Evolutionary conservation across 1,140 invertebrate species (phyloP), one percentile per base, ranked within the genome.

Genomic region (Episyrphus balteatus): DNA sequence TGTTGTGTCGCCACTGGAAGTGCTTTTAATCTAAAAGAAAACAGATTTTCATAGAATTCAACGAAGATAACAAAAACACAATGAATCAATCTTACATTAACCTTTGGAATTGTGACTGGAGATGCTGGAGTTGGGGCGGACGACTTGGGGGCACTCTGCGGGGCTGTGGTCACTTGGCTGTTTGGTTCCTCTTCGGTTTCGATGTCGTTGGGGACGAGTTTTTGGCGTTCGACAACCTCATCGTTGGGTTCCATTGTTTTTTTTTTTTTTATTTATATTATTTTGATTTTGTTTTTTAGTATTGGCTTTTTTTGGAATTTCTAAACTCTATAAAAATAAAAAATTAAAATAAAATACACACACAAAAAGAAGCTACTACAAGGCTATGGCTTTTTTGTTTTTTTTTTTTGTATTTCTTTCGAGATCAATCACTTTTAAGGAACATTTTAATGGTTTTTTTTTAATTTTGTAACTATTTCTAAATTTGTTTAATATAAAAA

Each of bases 71-170:
- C 21, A 26, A 26, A 26, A 26, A 26, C 8, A 42, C 8, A 40
- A 42, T 30, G 7, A 14, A 44, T 21, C 3, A 18, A 49, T 32
- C 37, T 49, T 60, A 51, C 52, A 51, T 55, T 56, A 49, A 66
- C 68, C 73, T 75, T 66, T 50, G 61, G 59, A 30, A 62, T 56
- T 32, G 59, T 53, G 17, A 57, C 53, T 38, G 63, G 59, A 14
- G 50, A 50, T 17, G 61, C 56, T 11, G 64, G 58, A 47, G 61
- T 62, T 47, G 71, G 51, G 44, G 59, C 59, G 30, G 54, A 51
- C 53, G 56, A 54, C 55, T 68, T 70, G 0, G 55, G 59, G 31
- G 65, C 68, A 55, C 60, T 66, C 9, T 70, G 62, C 38, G 68
- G 68, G 18, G 57, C 53, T 57, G 65, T 68, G 12, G 69, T 39